Evolutionary conservation across 2,797 vertebrate genomes (phyloP).

Genomic region (Huso huso): DNA sequence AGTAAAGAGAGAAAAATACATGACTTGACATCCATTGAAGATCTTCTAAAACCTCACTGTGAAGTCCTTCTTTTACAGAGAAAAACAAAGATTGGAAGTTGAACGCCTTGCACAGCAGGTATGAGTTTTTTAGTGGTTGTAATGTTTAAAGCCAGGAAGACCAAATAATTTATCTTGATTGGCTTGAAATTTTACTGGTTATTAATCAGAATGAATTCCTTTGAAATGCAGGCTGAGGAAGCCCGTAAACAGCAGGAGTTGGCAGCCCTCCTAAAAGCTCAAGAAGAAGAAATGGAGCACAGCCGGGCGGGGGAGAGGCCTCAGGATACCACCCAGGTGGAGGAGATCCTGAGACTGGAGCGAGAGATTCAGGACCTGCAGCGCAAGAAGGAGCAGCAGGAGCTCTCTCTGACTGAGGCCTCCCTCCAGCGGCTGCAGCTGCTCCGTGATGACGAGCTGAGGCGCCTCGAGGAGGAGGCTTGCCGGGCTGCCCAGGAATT

Average conservation of each 20-base stretch:
- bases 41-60: too few relatives aligned
- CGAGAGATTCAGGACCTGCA: slow-evolving; percentile 85
- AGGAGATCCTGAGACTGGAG: slow-evolving; percentile 90
- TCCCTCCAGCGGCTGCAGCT: slow-evolving; percentile 76
- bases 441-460: slow-evolving; percentile 80
- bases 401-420: slow-evolving; percentile 79
- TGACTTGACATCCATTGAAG: not conserved
- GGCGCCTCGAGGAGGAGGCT: slow-evolving; percentile 83
- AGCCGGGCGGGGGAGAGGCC: slow-evolving; percentile 42
- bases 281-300: slow-evolving; percentile 10
- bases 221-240: slow-evolving; percentile 61
- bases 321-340: slow-evolving; percentile 81
- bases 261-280: slow-evolving; percentile 43
- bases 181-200: too few relatives aligned
- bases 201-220: too few relatives aligned
- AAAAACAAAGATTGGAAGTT: slow-evolving; percentile 66
- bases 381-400: slow-evolving; percentile 84
- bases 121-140: slow-evolving; percentile 12
- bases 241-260: slow-evolving; percentile 47
- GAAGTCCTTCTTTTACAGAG: slow-evolving; percentile 51
- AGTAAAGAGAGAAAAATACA: too few relatives aligned
- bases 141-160: too few relatives aligned
- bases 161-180: too few relatives aligned
- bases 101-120: slow-evolving; percentile 73
- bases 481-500: slow-evolving; percentile 91